A percentile compares a stretch with the other conserved stretches of the same genome.
Conservation (phyloP, 35 echinoderm and acorn worm genomes). For the Acanthaster planci region DNA sequence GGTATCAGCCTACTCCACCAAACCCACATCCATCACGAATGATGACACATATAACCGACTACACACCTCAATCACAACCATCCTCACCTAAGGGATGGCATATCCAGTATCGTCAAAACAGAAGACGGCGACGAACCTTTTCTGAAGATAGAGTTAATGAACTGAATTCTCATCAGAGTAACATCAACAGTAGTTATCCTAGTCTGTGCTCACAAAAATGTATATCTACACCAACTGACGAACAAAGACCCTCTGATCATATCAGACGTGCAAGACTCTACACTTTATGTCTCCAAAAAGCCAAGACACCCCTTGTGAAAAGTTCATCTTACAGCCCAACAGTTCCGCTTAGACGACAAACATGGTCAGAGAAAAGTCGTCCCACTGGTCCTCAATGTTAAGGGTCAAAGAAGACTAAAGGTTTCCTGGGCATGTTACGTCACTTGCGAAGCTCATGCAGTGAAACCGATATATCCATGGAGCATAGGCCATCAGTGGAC, state of each 20-base stretch:
- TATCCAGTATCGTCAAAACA: slow-evolving; percentile 23
- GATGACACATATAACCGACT: not conserved
- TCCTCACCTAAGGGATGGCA: not conserved
- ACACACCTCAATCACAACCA: not conserved
- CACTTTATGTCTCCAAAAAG: not conserved
- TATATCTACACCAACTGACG: not conserved
- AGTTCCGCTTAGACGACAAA: not conserved
- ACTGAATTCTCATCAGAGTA: not conserved
- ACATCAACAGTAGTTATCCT: not conserved
- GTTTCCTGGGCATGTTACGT: not conserved
- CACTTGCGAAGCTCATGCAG: not conserved
- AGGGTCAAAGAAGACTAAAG: not conserved
- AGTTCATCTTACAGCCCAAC: slow-evolving; percentile 12
- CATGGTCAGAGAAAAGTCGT: slow-evolving; percentile 5
- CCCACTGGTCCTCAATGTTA: not conserved
- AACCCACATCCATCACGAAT: not conserved
- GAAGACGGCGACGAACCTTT: not conserved
- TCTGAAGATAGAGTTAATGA: not conserved
- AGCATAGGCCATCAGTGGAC: not conserved
- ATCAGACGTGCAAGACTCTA: not conserved
- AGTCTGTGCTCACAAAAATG: slow-evolving; percentile 1
- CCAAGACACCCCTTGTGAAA: not conserved
- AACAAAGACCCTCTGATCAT: not conserved
- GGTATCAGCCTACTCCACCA: not conserved
- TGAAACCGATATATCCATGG: slow-evolving; percentile 11